Evolutionary conservation across 2,797 vertebrate species (phyloP).

Genomic region (Synanceia verrucosa): DNA sequence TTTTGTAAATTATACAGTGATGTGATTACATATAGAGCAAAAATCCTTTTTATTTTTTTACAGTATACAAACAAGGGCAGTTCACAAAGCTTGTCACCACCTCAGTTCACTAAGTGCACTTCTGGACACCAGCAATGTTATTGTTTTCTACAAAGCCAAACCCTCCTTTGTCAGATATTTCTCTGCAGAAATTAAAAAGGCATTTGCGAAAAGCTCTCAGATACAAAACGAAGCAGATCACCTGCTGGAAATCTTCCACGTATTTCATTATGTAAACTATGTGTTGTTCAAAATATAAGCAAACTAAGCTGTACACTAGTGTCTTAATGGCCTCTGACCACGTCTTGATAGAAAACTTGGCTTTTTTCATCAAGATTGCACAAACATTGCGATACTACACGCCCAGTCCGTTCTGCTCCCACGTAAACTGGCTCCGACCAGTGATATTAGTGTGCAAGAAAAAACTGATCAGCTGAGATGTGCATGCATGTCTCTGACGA

Average conservation of each 20-base stretch:
- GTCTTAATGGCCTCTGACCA: conserved; percentile 62
- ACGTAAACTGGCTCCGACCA: conserved; percentile 21
- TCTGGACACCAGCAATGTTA: conserved; percentile 45
- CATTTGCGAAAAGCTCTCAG: conserved; percentile 51
- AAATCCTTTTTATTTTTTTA: conserved; percentile 20
- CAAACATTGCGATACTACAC: conserved; percentile 63
- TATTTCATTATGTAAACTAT: conserved; percentile 67
- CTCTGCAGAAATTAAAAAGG: conserved; percentile 47
- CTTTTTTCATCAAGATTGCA: conserved; percentile 68
- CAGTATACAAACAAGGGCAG: conserved; percentile 60
- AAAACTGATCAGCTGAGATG: conserved; percentile 40
- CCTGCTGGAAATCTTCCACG: conserved; percentile 51
- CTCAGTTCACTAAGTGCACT: conserved; percentile 68
- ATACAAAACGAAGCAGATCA: conserved; percentile 51
- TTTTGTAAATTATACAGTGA: conserved; percentile 70
- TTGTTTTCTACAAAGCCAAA: conserved; percentile 38
- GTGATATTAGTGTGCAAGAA: conserved; percentile 14
- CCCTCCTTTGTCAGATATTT: conserved; percentile 45
- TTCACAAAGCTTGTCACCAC: conserved; percentile 44
- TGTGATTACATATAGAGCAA: conserved; percentile 35
- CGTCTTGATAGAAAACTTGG: conserved; percentile 50
- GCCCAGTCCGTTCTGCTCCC: conserved; percentile 21
- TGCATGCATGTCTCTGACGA: conserved; percentile 3
- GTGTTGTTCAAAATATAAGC: conserved; percentile 51
- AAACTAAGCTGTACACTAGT: conserved; percentile 80